Base-by-base conservation (phyloP, 2,113 vertebrate species). In the Pangasianodon hypophthalmus region DNA sequence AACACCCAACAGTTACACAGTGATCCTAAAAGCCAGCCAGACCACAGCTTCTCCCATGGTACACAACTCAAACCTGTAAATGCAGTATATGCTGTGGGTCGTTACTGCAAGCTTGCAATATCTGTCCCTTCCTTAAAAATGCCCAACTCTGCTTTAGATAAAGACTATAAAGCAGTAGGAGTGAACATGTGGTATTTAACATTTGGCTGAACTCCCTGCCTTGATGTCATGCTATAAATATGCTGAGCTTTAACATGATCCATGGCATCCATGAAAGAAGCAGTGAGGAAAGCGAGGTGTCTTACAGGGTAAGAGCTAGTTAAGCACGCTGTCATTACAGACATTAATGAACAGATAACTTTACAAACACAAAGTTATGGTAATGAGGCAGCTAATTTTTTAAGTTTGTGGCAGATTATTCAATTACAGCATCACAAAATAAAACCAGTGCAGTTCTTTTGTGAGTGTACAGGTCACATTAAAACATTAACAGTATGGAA, bases 161-260 rank as follows among this genome's bases (percentile, higher is more conserved):
- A 73, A 84, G 32, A 64, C 48, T 54, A 26, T 50, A 48, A 69
- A 71, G 77, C n/a, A 41, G 26, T 54, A 64, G 60, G 86, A 18
- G 67, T 62, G 60, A 85, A 54, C 88, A 92, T 85, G 64, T 87
- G 82, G 83, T 84, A 89, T 92, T 89, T 92, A 89, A 91, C 84
- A 89, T 86, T 77, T 89, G 88, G 44, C 87, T 89, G 79, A 91
- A 85, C 62, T 81, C 75, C 71, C 26, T 79, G 58, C 13, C 6
- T 88, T 90, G 92, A 94, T 90, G 91, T 92, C 91, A 92, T 87
- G 90, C 90, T 92, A 91, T 92, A 90, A 87, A 92, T 83, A 90
- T 87, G 69, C 29, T 19, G 90, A 67, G 86, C 60, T 88, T 87
- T 87, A 94, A 93, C 82, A n/a, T 52, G 84, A 94, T 88, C 90